Conservation (phyloP, 2,797 vertebrate genomes). For the Enoplosus armatus region DNA sequence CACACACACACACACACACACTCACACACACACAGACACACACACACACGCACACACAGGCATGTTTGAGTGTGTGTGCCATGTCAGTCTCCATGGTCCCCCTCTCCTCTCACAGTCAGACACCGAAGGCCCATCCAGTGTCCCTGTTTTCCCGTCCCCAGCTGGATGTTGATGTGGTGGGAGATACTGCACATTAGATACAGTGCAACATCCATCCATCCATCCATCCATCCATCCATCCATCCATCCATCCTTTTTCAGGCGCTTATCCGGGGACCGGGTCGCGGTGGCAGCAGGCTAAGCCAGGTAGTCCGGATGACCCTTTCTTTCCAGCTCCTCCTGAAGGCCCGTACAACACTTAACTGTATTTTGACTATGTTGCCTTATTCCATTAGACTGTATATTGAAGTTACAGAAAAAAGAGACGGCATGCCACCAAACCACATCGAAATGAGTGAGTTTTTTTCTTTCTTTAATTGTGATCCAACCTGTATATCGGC, state of each 20-base stretch:
- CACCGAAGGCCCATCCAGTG: constrained; percentile 67
- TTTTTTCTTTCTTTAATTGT: not conserved
- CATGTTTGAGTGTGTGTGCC: constrained; percentile 39
- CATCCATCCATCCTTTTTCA: too few relatives aligned
- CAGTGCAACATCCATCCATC: not conserved
- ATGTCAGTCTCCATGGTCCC: constrained; percentile 71
- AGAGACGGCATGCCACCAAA: not conserved
- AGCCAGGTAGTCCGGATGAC: too few relatives aligned
- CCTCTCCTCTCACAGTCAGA: constrained; percentile 51
- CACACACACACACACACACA: constrained; percentile 49
- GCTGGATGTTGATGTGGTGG: constrained; percentile 70
- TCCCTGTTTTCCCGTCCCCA: constrained; percentile 60
- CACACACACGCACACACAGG: constrained; percentile 24
- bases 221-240: too few relatives aligned
- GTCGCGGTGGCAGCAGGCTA: too few relatives aligned
- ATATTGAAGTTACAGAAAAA: not conserved
- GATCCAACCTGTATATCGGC: not conserved
- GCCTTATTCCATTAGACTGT: not conserved
- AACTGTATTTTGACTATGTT: not conserved
- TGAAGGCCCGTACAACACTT: too few relatives aligned
- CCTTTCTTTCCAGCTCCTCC: too few relatives aligned
- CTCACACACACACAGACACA: constrained; percentile 26
- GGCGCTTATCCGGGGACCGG: too few relatives aligned
- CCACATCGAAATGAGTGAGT: not conserved
- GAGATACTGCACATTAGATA: constrained; percentile 20